These are phyloP conservation scores for Hybos culiciformis DNA, from an alignment of 2,888 invertebrate genomes.

Conservation along the genomic window DNA sequence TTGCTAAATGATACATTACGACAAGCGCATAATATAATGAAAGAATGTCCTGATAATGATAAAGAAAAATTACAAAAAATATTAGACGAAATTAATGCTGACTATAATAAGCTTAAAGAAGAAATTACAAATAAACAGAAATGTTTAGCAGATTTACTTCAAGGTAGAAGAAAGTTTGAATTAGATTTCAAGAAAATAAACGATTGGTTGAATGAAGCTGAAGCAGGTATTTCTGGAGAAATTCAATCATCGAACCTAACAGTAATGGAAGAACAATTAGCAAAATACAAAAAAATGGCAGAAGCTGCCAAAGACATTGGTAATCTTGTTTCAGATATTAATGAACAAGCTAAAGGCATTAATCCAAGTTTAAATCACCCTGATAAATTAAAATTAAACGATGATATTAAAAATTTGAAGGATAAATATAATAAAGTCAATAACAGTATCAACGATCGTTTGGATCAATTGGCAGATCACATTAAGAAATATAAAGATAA, in stretches of 20 bases:
- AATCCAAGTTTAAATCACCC: slow-evolving; percentile 69
- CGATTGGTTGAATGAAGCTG: slow-evolving; percentile 83
- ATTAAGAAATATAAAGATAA: slow-evolving; percentile 72
- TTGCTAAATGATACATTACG: slow-evolving; percentile 62
- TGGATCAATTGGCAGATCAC: slow-evolving; percentile 56
- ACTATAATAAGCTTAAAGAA: slow-evolving; percentile 57
- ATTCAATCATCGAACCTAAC: slow-evolving; percentile 67
- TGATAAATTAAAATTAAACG: slow-evolving; percentile 70
- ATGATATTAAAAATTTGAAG: slow-evolving; percentile 61
- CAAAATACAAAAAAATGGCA: slow-evolving; percentile 69
- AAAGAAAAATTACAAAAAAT: slow-evolving; percentile 49
- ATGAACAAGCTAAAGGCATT: slow-evolving; percentile 67
- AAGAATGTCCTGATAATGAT: slow-evolving; percentile 66
- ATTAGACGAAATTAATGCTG: slow-evolving; percentile 53
- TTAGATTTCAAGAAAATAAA: slow-evolving; percentile 64
- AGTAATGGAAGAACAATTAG: slow-evolving; percentile 71
- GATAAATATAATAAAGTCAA: slow-evolving; percentile 65
- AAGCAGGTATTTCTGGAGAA: slow-evolving; percentile 71
- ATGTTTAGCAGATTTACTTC: slow-evolving; percentile 55
- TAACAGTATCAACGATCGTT: slow-evolving; percentile 61
- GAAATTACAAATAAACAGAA: slow-evolving; percentile 60
- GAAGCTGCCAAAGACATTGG: slow-evolving; percentile 59
- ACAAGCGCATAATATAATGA: slow-evolving; percentile 60
- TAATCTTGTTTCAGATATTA: slow-evolving; percentile 57
- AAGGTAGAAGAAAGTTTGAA: slow-evolving; percentile 70